phyloP scores from a whole-genome alignment of 2,888 invertebrate genomes.

The Melinopterus prodromus region DNA sequence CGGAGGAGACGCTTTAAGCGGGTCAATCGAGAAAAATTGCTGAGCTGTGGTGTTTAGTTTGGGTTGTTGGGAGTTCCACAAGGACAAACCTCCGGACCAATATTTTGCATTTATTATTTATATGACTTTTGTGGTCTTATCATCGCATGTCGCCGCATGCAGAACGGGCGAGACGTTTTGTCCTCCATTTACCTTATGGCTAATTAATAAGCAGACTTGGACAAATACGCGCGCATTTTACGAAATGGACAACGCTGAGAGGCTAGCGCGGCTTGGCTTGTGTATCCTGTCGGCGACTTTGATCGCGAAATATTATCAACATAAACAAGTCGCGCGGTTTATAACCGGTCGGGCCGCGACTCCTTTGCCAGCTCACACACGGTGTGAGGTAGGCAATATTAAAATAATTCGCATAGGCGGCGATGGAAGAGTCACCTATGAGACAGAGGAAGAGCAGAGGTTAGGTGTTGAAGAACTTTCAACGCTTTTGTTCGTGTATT shows the following conservation, averaged over 20 bases:
- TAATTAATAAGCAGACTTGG: not conserved
- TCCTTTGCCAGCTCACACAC: constrained; percentile 34
- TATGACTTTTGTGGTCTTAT: no score
- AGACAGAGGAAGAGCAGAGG: not conserved
- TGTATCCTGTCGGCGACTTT: constrained; percentile 21
- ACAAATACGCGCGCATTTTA: not conserved
- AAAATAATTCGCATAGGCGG: constrained; percentile 50
- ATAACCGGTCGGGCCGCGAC: constrained; percentile 40
- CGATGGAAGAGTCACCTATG: not conserved
- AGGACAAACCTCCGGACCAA: no score
- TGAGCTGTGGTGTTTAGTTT: no score
- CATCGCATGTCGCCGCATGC: not conserved
- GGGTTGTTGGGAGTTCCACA: no score
- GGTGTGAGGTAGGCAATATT: constrained; percentile 55
- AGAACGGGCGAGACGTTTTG: not conserved
- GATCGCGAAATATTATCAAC: constrained; percentile 26
- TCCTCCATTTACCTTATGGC: not conserved
- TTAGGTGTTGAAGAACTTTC: not conserved
- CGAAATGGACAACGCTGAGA: not conserved
- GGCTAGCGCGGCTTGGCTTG: constrained; percentile 7
- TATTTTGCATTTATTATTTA: no score
- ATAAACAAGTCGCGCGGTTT: constrained; percentile 41
- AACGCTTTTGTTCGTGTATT: not conserved
- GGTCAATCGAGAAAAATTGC: no score
- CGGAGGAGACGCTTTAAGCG: no score